Evolutionary conservation across 1,140 invertebrate species (phyloP).

Genomic region (Trinorchestia longiramus): DNA sequence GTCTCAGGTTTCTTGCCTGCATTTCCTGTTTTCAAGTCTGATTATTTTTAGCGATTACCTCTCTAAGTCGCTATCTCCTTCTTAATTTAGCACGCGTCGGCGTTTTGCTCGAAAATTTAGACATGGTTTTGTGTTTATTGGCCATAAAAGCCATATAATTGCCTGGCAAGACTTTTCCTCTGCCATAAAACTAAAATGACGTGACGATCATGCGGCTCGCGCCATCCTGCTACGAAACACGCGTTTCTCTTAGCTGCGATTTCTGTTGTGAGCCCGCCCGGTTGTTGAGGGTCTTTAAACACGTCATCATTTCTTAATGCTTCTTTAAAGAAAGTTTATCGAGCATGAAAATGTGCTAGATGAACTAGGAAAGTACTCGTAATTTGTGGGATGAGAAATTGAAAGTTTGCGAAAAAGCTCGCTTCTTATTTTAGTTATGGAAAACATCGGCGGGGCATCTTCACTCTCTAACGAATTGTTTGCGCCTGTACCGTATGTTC

Average conservation of each 20-base stretch:
- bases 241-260: not conserved
- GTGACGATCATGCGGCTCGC: not conserved
- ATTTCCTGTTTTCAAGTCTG: not conserved
- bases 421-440: no score
- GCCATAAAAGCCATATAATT: not conserved
- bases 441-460: no score
- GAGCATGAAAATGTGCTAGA: not conserved
- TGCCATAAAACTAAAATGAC: not conserved
- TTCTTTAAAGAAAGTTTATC: not conserved
- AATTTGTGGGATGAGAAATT: not conserved
- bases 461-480: no score
- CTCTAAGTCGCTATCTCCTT: not conserved
- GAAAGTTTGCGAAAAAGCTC: no score
- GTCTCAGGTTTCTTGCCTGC: not conserved
- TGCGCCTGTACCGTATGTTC: no score
- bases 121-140: not conserved
- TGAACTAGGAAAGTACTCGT: not conserved
- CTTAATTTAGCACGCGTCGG: not conserved
- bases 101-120: not conserved
- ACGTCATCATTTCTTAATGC: not conserved
- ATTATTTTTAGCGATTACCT: not conserved
- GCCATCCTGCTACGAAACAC: not conserved
- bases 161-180: not conserved
- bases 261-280: not conserved
- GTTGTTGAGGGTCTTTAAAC: not conserved